Evolutionary conservation across 2,888 invertebrate species (phyloP), one percentile per base, ranked within the genome.

Genomic region (Lithodes maja): DNA sequence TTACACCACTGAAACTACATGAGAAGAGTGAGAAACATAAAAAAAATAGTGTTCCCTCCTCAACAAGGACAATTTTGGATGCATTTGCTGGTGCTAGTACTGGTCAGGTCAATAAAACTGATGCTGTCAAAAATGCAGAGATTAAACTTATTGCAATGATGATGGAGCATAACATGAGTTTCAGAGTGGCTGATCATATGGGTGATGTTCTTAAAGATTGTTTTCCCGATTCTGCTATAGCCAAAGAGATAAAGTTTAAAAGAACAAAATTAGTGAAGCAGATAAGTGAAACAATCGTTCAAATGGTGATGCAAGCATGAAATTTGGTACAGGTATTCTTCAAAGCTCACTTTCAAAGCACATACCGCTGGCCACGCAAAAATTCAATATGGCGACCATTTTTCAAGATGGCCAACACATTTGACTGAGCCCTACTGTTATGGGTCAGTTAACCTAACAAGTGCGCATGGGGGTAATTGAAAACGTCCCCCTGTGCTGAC

Each of bases 151-250:
- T 69, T 49, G 50, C 71, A 53, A 69, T 69, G 83, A 71, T 83
- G 83, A 71, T 71, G 71, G 83, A 83, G 71, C 83, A 83, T 83
- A 71, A 71, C n/a, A 83, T 83, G 1, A 82, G 61, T 61, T 61
- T 82, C 82, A 49, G 83, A 52, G n/a, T 49, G 7, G 52, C 83
- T 69, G 83, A 71, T 83, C 83, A 83, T 71, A 52, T 83, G 83
- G 69, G 15, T 71, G 71, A 83, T 71, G 83, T 83, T 52, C 53
- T 83, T 49, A 74, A 83, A 50, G 83, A 83, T n/a, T 83, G 3
- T 50, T 83, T 74, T 52, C 74, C 83, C n/a, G 81, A 79, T 53
- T 79, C 79, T 33, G 79, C 54, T n/a, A 80, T 80, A 7, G 69
- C 82, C 2, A 68, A 69, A 9, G n/a, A 82, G 3, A 2, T 68